A percentile compares a stretch with the other conserved stretches of the same genome.
Evolutionary conservation across 1,140 invertebrate genomes (phyloP).

Genomic region (Sarcophaga bullata): DNA sequence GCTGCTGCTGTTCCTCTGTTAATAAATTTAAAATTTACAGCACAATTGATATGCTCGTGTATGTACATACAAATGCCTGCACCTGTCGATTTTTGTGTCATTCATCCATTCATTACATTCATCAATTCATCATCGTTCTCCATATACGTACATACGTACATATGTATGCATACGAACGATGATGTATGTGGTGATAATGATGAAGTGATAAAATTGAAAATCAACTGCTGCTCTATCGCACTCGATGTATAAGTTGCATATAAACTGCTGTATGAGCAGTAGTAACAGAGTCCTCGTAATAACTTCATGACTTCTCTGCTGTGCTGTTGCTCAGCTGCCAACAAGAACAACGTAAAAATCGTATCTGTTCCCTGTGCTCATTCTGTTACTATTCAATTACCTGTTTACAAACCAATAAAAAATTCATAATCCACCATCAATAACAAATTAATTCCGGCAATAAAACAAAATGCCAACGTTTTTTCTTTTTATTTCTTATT

Average conservation of each 20-base stretch:
- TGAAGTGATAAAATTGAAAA: background rate
- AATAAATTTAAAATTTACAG: background rate
- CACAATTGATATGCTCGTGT: background rate
- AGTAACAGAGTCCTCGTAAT: no score
- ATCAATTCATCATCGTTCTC: conserved; percentile 1
- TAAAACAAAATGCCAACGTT: conserved; percentile 4
- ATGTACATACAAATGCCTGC: background rate
- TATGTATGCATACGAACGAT: background rate
- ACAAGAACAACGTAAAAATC: no score
- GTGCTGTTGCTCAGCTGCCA: no score
- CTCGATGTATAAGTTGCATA: no score
- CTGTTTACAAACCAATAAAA: conserved; percentile 31
- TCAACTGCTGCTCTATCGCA: no score
- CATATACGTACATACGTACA: no score
- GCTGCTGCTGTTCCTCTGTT: background rate
- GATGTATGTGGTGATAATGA: conserved; percentile 7
- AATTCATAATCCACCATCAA: conserved; percentile 36
- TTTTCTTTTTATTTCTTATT: background rate
- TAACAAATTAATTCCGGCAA: conserved; percentile 38
- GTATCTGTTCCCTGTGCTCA: no score
- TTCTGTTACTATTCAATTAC: conserved; percentile 28
- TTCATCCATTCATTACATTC: background rate
- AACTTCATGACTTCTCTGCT: no score
- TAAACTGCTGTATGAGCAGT: no score
- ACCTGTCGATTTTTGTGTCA: conserved; percentile 37